phyloP scores from a whole-genome alignment of 1,140 invertebrate species.

The Atta colombica region DNA sequence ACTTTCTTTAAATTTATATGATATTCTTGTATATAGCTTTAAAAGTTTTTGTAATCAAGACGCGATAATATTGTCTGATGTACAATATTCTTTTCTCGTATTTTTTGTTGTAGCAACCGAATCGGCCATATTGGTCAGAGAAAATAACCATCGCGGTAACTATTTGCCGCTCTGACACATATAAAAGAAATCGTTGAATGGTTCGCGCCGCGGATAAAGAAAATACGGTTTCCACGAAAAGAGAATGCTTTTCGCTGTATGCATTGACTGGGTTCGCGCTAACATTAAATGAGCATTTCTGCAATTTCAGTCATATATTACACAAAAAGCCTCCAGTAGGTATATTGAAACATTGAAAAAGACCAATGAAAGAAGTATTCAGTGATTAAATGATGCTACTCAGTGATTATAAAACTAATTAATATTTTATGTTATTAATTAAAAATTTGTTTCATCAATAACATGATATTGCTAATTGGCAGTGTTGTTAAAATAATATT shows the following conservation, averaged over 20 bases:
- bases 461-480: not conserved
- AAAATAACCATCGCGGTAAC: slow-evolving; percentile 57
- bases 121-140: slow-evolving; percentile 51
- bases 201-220: not conserved
- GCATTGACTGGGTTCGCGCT: not conserved
- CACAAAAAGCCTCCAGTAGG: not conserved
- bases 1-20: not conserved
- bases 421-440: slow-evolving; percentile 29
- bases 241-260: slow-evolving; percentile 35
- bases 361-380: not conserved
- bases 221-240: slow-evolving; percentile 16
- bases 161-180: slow-evolving; percentile 53
- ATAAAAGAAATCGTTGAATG: slow-evolving; percentile 52
- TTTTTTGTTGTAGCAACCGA: not conserved
- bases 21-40: not conserved
- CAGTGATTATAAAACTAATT: slow-evolving; percentile 4
- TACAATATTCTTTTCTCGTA: not conserved
- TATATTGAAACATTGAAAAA: not conserved
- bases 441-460: not conserved
- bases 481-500: slow-evolving; percentile 17
- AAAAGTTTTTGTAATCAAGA: not conserved
- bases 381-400: not conserved
- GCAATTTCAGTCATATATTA: slow-evolving; percentile 15
- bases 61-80: not conserved
- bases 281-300: slow-evolving; percentile 20